phyloP scores from a whole-genome alignment of 2,113 vertebrate species.

The Hippocampus barbouri region DNA sequence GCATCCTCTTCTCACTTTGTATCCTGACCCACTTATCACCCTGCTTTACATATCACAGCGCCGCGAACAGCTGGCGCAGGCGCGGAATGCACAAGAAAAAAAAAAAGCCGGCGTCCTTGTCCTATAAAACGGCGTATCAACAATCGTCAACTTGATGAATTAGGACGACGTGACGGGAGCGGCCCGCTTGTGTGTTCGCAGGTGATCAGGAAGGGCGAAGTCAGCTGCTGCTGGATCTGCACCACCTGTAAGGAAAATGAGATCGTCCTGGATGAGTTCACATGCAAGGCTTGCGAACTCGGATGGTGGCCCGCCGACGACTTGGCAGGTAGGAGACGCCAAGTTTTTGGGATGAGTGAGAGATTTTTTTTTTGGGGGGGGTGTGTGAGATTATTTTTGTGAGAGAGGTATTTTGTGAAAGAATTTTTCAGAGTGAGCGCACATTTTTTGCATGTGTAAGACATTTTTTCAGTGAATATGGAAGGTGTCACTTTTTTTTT shows the following conservation, averaged over 20 bases:
- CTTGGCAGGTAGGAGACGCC: slow-evolving; percentile 78
- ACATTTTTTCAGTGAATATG: too few species aligned
- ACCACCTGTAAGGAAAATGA: slow-evolving; percentile 98
- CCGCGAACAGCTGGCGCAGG: slow-evolving; percentile 42
- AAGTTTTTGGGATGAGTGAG: not conserved
- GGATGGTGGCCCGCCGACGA: slow-evolving; percentile 93
- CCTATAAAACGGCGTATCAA: slow-evolving; percentile 43
- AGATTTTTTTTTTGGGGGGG: too few species aligned
- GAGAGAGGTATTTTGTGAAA: too few species aligned
- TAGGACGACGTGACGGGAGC: not conserved
- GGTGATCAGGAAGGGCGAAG: slow-evolving; percentile 98
- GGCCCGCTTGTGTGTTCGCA: slow-evolving; percentile 47
- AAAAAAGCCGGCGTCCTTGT: slow-evolving; percentile 48
- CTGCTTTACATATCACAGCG: slow-evolving; percentile 63
- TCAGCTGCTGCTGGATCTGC: slow-evolving; percentile 99
- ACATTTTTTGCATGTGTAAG: too few species aligned
- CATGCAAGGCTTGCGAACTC: slow-evolving; percentile 93
- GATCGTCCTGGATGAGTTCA: slow-evolving; percentile 94
- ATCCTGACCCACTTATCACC: slow-evolving; percentile 61
- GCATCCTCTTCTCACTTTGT: slow-evolving; percentile 48
- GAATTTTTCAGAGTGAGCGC: too few species aligned
- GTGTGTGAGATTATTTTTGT: too few species aligned
- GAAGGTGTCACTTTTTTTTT: too few species aligned
- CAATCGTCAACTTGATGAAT: not conserved
- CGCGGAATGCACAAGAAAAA: slow-evolving; percentile 19